Base-by-base conservation (phyloP, 2,113 vertebrate species). In the Isurus oxyrinchus region DNA sequence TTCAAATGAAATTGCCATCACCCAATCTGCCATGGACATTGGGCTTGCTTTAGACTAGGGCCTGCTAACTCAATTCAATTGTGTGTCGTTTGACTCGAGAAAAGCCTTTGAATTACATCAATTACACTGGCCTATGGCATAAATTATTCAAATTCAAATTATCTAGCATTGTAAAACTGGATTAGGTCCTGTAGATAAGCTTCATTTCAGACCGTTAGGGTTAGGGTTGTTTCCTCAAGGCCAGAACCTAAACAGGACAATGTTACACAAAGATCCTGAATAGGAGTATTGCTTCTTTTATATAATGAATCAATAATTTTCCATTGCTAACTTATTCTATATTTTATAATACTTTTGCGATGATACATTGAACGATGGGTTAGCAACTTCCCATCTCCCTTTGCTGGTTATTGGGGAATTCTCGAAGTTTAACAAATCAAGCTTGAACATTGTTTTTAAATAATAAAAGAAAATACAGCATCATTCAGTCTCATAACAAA, bases 141-240 rank as follows among this genome's bases (percentile, higher is more conserved):
- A 35, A 95, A 76, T 95, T 95, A 95, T 95, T 95, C 67, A 95
- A 69, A 94, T 61, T 63, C 90, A 94, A 94, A 94, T 94, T 63
- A 94, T 61, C 16, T 63, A 61, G 59, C 90, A 94, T 94, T 94
- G 66, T 95, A 95, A 95, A 72, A 95, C 8, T 53, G 49, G 67
- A 55, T 55, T 53, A 72, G 67, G 25, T 23, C 59, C 59, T 66
- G 59, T 66, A 94, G 90, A 66, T 66, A 31, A 63, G 59, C 59
- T 94, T 94, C 19, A 66, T 94, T n/a, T 66, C 59, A 63, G 90
- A 94, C 19, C n/a, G 31, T n/a, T 93, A 40, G 90, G 57, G 25
- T 53, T 72, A 3, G 44, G 66, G 35, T 53, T 95, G 66, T 95
- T 95, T 95, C 49, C 94, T 95, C 66, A 72, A 95, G 67, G 44